A percentile compares a stretch with the other conserved stretches of the same genome.
These are phyloP conservation scores for Melanogrammus aeglefinus DNA, from an alignment of 2,797 vertebrate genomes.

Conservation along the genomic window DNA sequence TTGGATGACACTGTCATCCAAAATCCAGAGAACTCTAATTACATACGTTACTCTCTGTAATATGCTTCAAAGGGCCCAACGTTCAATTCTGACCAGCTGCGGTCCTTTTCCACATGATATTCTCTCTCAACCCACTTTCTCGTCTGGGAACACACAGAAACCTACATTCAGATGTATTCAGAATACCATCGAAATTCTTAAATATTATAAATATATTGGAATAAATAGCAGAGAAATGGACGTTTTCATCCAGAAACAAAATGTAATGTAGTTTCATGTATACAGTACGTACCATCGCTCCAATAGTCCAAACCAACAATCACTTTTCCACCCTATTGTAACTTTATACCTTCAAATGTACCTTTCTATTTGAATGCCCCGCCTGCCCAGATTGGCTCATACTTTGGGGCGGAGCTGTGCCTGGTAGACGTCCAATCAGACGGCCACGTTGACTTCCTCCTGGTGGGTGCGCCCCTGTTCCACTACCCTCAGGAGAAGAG, in stretches of 20 bases:
- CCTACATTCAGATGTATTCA: neutral
- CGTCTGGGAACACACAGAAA: neutral
- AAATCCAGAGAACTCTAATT: neutral
- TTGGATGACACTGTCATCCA: too few relatives aligned
- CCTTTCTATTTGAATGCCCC: neutral
- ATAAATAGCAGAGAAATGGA: neutral
- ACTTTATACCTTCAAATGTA: neutral
- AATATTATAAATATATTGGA: neutral
- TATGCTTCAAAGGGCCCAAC: neutral
- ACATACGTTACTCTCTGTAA: neutral
- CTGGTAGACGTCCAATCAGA: slow-evolving; percentile 74
- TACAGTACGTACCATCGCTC: neutral
- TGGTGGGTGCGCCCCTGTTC: slow-evolving; percentile 78
- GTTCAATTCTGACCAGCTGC: neutral
- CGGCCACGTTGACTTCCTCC: slow-evolving; percentile 74
- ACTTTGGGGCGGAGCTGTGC: slow-evolving; percentile 81
- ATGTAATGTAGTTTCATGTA: neutral
- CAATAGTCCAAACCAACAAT: neutral
- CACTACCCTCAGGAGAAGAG: slow-evolving; percentile 59
- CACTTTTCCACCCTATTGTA: neutral
- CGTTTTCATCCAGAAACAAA: neutral
- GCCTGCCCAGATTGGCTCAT: slow-evolving; percentile 78
- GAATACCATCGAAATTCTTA: too few relatives aligned
- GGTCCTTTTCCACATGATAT: neutral
- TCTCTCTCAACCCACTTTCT: neutral